Evolutionary conservation across 2,797 vertebrate species (phyloP), one percentile per base, ranked within the genome.

Genomic region (Momotus momota): DNA sequence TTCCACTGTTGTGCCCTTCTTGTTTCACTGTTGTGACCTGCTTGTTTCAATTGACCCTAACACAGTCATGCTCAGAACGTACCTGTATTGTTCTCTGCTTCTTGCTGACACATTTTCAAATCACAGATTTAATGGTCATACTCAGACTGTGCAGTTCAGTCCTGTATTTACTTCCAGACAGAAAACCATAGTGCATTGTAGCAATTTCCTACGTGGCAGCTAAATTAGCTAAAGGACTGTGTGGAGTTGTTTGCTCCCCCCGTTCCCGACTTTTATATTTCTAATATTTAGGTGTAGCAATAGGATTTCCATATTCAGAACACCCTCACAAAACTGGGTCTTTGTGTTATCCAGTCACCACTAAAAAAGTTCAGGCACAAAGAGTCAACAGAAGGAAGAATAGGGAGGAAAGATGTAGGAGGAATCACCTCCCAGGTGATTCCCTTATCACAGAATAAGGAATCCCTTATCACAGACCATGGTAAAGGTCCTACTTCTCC

Each of bases 31-130:
- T 25, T 58, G 55, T 33, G 94, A 97, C 94, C 94, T 97, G 91
- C 97, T 96, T 94, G 89, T 96, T 97, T 91, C 96, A 94, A 60
- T 85, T 95, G 96, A 84, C 94, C 97, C 96, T 86, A 81, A 94
- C 94, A 97, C 97, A 95, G 94, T 90, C 93, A 92, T 82, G 82
- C 93, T 96, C 33, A 48, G 87, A 66, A 69, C 2, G 16, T 61
- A 75, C 60, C 78, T 79, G 29, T 17, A 86, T 15, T 8, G 0
- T 81, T 96, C 93, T 58, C 92, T 52, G 64, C 88, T 73, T 88
- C 72, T n/a, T 49, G 21, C 90, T 97, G 96, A 95, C 95, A 51
- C 19, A 4, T 78, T 89, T 96, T 95, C 93, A 95, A 91, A 86
- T 88, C 77, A 54, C 60, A 86, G 64, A 95, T 79, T 92, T 95